Percentiles rank a stretch among this genome's conserved stretches.
These are phyloP conservation scores for Lithobates pipiens DNA, from an alignment of 2,797 vertebrate genomes.

Conservation along the genomic window DNA sequence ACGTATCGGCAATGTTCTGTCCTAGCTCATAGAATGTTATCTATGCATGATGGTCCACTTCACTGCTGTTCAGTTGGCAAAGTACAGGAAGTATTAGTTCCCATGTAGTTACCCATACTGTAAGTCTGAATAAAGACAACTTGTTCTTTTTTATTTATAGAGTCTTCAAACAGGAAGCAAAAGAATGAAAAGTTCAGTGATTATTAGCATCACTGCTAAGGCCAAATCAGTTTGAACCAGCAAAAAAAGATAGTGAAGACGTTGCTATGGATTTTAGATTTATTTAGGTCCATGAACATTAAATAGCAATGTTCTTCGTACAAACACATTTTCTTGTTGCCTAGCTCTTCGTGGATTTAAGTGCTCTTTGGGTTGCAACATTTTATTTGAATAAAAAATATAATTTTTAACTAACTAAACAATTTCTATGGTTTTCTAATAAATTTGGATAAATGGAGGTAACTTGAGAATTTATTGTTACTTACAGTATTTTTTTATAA, in stretches of 20 bases:
- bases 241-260: conserved; percentile 16
- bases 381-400: neutral
- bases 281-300: conserved; percentile 27
- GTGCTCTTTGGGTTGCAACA: conserved; percentile 13
- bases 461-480: too few relatives aligned
- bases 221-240: conserved; percentile 31
- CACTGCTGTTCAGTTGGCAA: neutral
- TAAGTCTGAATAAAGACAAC: neutral
- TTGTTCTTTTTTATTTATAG: conserved; percentile 12
- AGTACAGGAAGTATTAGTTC: neutral
- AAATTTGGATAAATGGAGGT: too few relatives aligned
- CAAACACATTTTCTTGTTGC: conserved; percentile 25
- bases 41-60: neutral
- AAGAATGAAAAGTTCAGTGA: conserved; percentile 30
- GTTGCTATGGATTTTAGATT: conserved; percentile 50
- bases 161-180: neutral
- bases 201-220: neutral
- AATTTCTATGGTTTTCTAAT: conserved; percentile 21
- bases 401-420: conserved; percentile 3
- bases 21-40: neutral
- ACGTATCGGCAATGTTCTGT: neutral
- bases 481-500: too few relatives aligned
- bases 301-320: conserved; percentile 42
- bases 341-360: conserved; percentile 33
- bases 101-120: neutral